Conservation (phyloP, 2,888 invertebrate genomes). For the Elysia crispata region DNA sequence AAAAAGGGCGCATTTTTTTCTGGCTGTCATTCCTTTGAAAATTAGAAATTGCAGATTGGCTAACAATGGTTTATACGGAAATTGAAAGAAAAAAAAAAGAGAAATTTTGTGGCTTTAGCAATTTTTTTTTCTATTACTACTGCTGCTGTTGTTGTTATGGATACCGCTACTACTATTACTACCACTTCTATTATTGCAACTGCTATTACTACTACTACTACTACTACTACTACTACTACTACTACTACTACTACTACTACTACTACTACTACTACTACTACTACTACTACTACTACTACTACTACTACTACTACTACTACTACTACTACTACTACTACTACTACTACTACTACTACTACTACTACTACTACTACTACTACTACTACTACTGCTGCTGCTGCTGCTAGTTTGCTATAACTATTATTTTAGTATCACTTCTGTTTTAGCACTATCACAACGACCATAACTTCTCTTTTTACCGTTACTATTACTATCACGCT, state of each 20-base stretch:
- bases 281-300: conserved; percentile 36
- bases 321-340: conserved; percentile 41
- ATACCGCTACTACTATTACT: not conserved
- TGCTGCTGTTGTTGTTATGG: too few relatives aligned
- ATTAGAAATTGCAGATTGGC: too few relatives aligned
- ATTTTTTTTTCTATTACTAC: too few relatives aligned
- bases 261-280: conserved; percentile 43
- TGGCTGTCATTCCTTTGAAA: too few relatives aligned
- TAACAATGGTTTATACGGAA: too few relatives aligned
- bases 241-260: conserved; percentile 39
- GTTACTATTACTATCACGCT: too few relatives aligned
- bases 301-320: conserved; percentile 40
- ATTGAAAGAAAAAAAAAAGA: too few relatives aligned
- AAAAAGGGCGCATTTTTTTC: too few relatives aligned
- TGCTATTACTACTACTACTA: not conserved
- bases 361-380: conserved; percentile 36
- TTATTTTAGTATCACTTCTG: too few relatives aligned
- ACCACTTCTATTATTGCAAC: conserved; percentile 40
- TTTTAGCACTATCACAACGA: too few relatives aligned
- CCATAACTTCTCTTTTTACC: too few relatives aligned
- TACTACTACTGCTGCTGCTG: conserved; percentile 37
- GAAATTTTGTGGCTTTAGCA: too few relatives aligned
- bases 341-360: conserved; percentile 41
- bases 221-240: not conserved
- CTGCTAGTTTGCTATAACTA: not conserved